Percentiles rank a stretch among this genome's conserved stretches.
phyloP scores from a whole-genome alignment of 2,888 invertebrate genomes.

The Sepioteuthis lessoniana region DNA sequence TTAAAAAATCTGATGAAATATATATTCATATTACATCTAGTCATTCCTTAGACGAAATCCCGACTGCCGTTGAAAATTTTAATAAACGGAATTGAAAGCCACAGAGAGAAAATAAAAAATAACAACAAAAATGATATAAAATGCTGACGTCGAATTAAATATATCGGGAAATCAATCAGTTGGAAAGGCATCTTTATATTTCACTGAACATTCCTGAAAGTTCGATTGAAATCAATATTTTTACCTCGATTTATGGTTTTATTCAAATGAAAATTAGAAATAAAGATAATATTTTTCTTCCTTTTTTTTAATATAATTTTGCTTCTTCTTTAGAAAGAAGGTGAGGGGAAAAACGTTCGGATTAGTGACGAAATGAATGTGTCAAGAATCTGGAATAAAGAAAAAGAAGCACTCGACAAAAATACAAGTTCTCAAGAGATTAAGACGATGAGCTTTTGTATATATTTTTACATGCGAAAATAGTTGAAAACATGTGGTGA shows the following conservation, averaged over 20 bases:
- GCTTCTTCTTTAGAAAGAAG: background rate
- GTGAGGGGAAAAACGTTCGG: background rate
- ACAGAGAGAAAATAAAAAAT: background rate
- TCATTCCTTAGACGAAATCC: background rate
- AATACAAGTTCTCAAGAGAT: background rate
- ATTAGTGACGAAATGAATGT: background rate
- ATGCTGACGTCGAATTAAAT: background rate
- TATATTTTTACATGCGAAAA: no score
- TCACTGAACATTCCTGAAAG: background rate
- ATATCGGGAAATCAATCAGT: background rate
- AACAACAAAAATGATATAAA: background rate
- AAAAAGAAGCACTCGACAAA: background rate
- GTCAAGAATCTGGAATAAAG: background rate
- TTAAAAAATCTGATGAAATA: background rate
- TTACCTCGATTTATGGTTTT: conserved; percentile 6
- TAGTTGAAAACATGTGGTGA: background rate
- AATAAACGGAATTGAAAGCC: background rate
- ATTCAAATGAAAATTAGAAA: background rate
- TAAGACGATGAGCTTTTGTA: background rate
- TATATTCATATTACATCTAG: background rate
- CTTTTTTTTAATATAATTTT: background rate
- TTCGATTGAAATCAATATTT: conserved; percentile 33
- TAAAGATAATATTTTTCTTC: background rate
- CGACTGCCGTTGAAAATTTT: background rate
- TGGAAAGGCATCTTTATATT: background rate